These are phyloP conservation scores for Cecropterus lyciades DNA, from an alignment of 1,140 invertebrate genomes.

Conservation along the genomic window DNA sequence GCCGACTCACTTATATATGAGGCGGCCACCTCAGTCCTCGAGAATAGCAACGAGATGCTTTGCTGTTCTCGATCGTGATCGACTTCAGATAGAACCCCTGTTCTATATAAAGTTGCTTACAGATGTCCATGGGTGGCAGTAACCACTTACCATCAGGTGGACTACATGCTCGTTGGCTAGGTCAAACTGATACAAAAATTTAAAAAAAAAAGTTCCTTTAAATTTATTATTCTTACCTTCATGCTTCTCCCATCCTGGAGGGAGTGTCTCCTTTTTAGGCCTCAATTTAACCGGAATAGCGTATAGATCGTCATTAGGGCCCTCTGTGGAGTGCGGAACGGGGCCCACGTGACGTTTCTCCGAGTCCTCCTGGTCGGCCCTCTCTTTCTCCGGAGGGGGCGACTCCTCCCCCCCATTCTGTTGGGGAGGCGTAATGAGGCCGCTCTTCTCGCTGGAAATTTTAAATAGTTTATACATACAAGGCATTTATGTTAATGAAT, in stretches of 20 bases:
- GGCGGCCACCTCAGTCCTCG: no score
- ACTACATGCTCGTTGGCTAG: no score
- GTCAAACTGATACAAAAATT: no score
- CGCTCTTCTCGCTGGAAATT: conserved; percentile 76
- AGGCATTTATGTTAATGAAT: no score
- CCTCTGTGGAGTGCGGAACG: conserved; percentile 88
- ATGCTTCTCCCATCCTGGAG: conserved; percentile 96
- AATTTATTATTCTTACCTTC: conserved; percentile 88
- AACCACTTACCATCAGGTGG: no score
- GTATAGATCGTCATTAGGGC: conserved; percentile 90
- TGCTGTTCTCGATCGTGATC: no score
- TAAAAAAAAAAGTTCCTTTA: no score
- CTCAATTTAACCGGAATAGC: conserved; percentile 90
- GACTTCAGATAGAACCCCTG: no score
- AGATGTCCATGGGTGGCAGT: no score
- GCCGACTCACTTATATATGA: no score
- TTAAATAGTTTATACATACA: conserved; percentile 1
- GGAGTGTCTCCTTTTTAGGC: conserved; percentile 85
- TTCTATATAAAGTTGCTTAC: no score
- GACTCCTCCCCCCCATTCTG: conserved; percentile 77
- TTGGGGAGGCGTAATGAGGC: conserved; percentile 71
- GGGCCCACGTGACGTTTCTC: conserved; percentile 85
- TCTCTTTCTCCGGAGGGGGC: conserved; percentile 79
- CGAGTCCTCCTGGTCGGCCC: conserved; percentile 77
- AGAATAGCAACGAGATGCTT: no score